These are phyloP conservation scores for Pseudomyrmex gracilis DNA, from an alignment of 1,140 invertebrate species.

Conservation along the genomic window DNA sequence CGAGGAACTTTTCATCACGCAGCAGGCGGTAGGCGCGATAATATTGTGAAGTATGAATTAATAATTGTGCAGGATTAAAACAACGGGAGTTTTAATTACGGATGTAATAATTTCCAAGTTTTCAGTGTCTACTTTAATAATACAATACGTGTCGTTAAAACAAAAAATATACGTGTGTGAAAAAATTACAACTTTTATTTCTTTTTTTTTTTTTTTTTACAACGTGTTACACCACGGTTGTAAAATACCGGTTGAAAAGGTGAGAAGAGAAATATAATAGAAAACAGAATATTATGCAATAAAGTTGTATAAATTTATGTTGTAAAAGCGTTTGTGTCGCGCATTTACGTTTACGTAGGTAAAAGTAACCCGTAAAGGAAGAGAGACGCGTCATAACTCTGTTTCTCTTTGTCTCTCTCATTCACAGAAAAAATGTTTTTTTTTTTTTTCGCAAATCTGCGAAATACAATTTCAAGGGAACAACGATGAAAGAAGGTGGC, in stretches of 20 bases:
- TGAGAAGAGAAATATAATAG: background rate
- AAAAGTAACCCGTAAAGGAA: constrained; percentile 29
- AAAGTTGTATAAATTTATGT: constrained; percentile 28
- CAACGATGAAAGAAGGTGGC: constrained; percentile 21
- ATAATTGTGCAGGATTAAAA: constrained; percentile 46
- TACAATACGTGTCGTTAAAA: background rate
- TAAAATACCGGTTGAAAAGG: background rate
- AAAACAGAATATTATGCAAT: constrained; percentile 15
- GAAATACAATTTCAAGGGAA: constrained; percentile 31
- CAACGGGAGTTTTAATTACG: background rate
- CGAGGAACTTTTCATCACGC: constrained; percentile 20
- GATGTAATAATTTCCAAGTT: background rate
- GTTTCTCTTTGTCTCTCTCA: background rate
- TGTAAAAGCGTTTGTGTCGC: constrained; percentile 22
- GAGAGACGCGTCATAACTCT: constrained; percentile 17
- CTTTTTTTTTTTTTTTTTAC: background rate
- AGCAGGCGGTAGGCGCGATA: constrained; percentile 1
- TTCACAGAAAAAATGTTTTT: constrained; percentile 21
- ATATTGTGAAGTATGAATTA: constrained; percentile 56
- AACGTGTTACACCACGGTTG: too few relatives aligned
- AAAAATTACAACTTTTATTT: background rate
- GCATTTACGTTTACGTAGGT: background rate
- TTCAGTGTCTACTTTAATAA: background rate
- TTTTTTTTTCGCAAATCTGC: constrained; percentile 50
- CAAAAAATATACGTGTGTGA: too few relatives aligned